A percentile compares a stretch with the other conserved stretches of the same genome.
These are phyloP conservation scores for Ara ararauna DNA, from an alignment of 2,797 vertebrate genomes.

Conservation along the genomic window DNA sequence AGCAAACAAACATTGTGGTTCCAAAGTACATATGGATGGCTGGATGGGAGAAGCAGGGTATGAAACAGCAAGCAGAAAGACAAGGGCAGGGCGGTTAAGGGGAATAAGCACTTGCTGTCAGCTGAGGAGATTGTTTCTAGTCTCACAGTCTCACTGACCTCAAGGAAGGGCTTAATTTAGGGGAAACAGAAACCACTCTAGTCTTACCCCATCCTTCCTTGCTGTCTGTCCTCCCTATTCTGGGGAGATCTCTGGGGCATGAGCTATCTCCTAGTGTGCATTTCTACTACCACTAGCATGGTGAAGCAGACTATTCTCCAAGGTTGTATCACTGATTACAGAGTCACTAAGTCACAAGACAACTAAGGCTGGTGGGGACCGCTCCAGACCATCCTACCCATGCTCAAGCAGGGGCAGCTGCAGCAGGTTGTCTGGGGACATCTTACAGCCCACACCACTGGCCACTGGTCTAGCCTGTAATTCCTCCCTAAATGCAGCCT, in stretches of 20 bases:
- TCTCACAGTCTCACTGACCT: not conserved
- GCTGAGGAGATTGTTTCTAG: not conserved
- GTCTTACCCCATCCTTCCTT: not conserved
- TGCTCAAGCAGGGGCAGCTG: not conserved
- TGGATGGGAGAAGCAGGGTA: not conserved
- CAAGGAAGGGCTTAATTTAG: not conserved
- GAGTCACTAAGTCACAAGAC: not conserved
- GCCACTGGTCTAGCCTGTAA: not conserved
- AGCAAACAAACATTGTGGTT: not conserved
- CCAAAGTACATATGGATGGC: not conserved
- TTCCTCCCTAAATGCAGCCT: not conserved
- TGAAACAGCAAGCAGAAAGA: not conserved
- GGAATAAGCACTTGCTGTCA: not conserved
- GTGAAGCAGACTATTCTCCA: no score
- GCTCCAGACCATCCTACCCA: not conserved
- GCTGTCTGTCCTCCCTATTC: not conserved
- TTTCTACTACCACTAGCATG: no score
- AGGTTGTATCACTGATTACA: not conserved
- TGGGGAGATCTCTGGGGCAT: fast-evolving
- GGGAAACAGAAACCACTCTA: not conserved
- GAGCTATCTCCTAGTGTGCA: no score
- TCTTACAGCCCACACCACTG: not conserved
- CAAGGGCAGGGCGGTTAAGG: not conserved
- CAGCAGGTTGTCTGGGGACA: not conserved
- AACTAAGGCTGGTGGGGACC: not conserved